Base-by-base conservation (phyloP, 2,113 vertebrate genomes). In the Tretioscincus oriximinensis region DNA sequence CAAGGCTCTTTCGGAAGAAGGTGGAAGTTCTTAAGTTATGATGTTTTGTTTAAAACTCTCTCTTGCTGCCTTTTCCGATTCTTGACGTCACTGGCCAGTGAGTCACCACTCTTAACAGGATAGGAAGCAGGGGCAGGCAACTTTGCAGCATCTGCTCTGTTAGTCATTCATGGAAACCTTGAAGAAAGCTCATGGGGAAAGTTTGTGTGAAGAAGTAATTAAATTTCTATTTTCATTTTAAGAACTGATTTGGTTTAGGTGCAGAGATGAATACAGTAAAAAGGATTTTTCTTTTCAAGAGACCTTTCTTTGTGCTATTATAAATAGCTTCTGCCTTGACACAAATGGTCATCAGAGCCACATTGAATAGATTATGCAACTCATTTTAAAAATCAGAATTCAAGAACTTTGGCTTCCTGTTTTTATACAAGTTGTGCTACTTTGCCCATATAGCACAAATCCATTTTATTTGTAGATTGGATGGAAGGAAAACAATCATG, bases 161-260 rank as follows among this genome's bases (percentile, higher is more conserved):
- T 95, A 93, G 93, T 96, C 95, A 95, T 94, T 94, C 93, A 94
- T 85, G 87, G 88, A 86, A 92, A 86, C 82, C 84, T 69, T 83
- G 75, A 82, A 88, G 85, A 92, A 93, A 83, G 91, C 91, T 93
- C 88, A 86, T 89, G 88, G 93, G 93, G 91, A 91, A 92, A 83
- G 91, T 84, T 94, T 87, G 94, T 89, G 88, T 60, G 86, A 89
- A 76, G 73, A 86, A 94, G 90, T 93, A 91, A 94, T 94, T 94
- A 93, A 88, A 91, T 95, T 94, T 95, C 91, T 93, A 88, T 94
- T 95, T 95, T 93, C 89, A 92, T 85, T 88, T 87, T 41, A 84
- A 85, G 84, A 87, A 87, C 3, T n/a, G 9, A 28, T 87, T 84
- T 81, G 90, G 77, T 87, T 82, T 84, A 88, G 88, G 82, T 76